These are phyloP conservation scores for Drosophila mercatorum DNA, from an alignment of 2,888 invertebrate species.

Conservation along the genomic window DNA sequence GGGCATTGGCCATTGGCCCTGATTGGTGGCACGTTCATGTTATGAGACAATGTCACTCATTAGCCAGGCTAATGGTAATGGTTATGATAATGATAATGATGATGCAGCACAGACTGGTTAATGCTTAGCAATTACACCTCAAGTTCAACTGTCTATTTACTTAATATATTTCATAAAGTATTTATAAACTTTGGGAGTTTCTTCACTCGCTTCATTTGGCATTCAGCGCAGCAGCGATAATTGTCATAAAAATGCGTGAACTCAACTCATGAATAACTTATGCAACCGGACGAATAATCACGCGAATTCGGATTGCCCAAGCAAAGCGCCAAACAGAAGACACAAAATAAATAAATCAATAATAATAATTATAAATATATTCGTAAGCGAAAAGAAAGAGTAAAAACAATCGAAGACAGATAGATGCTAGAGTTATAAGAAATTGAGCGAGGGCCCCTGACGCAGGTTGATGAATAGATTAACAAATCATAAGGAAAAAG, in stretches of 20 bases:
- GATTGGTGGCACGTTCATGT: constrained; percentile 31
- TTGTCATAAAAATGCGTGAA: constrained; percentile 45
- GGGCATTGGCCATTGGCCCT: constrained; percentile 58
- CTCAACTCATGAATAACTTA: constrained; percentile 49
- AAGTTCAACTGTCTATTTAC: neutral
- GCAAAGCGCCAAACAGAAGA: neutral
- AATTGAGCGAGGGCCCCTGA: constrained; percentile 23
- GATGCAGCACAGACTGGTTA: constrained; percentile 25
- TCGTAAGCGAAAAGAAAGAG: constrained; percentile 14
- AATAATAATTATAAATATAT: constrained; percentile 37
- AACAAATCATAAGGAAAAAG: constrained; percentile 15
- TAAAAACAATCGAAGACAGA: constrained; percentile 5
- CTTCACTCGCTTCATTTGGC: constrained; percentile 52
- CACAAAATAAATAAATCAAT: constrained; percentile 32
- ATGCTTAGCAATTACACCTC: constrained; percentile 3
- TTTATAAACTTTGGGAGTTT: constrained; percentile 19
- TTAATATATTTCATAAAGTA: neutral
- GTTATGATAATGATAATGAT: constrained; percentile 20
- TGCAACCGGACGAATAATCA: constrained; percentile 33
- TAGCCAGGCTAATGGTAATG: constrained; percentile 24
- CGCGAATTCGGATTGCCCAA: constrained; percentile 42
- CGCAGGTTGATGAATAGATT: constrained; percentile 48
- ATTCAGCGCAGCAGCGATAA: constrained; percentile 51
- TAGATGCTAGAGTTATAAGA: constrained; percentile 16
- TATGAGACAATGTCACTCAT: constrained; percentile 37